These are phyloP conservation scores for Elaphurus davidianus DNA, from an alignment of 2,113 vertebrate species.

Conservation along the genomic window DNA sequence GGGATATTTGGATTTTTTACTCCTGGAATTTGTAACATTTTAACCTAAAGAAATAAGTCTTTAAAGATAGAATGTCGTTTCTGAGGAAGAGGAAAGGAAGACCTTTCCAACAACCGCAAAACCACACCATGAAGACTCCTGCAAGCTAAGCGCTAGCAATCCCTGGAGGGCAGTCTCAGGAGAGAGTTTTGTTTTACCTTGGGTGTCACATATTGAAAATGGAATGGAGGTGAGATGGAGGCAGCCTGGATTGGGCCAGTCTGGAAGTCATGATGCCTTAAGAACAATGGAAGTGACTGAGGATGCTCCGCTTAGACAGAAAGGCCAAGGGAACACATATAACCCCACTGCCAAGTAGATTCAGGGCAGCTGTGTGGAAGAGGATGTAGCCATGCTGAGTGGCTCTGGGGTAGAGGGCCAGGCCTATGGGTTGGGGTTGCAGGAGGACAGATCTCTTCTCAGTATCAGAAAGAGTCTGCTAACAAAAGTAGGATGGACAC, in stretches of 20 bases:
- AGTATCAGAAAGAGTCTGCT: background rate
- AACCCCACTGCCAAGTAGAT: background rate
- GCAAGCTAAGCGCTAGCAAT: background rate
- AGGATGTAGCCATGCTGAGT: background rate
- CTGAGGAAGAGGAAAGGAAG: background rate
- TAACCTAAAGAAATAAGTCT: background rate
- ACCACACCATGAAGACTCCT: background rate
- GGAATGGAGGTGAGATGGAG: background rate
- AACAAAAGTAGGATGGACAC: background rate
- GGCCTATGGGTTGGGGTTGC: background rate
- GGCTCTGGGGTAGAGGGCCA: background rate
- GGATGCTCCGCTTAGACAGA: background rate
- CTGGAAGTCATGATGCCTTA: background rate
- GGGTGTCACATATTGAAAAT: background rate
- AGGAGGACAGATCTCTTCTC: background rate
- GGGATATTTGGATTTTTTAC: conserved; percentile 3
- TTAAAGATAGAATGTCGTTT: background rate
- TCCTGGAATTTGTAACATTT: background rate
- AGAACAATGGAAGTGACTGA: background rate
- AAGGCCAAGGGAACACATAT: background rate
- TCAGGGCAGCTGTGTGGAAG: background rate
- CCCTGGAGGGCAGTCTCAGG: background rate
- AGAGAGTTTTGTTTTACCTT: background rate
- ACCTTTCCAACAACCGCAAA: background rate
- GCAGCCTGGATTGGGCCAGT: background rate